Evolutionary conservation across 2,888 invertebrate species (phyloP), one percentile per base, ranked within the genome.

Genomic region (Calliopum simillimum): DNA sequence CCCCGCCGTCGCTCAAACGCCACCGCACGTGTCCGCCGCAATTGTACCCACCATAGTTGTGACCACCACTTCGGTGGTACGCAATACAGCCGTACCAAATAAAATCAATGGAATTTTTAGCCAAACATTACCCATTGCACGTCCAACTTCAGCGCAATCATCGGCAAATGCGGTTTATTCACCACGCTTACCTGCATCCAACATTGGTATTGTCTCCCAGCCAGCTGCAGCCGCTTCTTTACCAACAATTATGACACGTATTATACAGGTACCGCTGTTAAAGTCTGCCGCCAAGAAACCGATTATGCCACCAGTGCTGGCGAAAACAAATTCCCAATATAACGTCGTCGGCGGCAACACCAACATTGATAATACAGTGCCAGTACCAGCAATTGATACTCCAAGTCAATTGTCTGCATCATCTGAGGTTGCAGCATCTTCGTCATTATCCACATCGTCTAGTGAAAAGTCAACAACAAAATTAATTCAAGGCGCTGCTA

Each of bases 211-310:
- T 13, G 59, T 56, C 46, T 53, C 72, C 11, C 44, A 61, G 1
- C 64, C 72, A 23, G 70, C 68, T 25, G 58, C 69, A 43, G 68
- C 68, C 1, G 47, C 71, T 8, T 72, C 74, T 13, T 69, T 75
- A 25, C 75, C 78, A 59, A 77, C 78, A 56, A 79, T 83, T 41
- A 82, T 79, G 49, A 84, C 81, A 47, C 85, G 84, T 67, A 82
- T 84, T 66, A 85, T 84, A 74, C 83, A 84, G 81, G 85, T 82
- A 55, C 84, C 82, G 23, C 66, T 81, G 41, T 75, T 83, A 3
- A 84, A 72, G 85, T 87, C 88, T 55, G 87, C 88, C 6, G 88
- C 89, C 85, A 88, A 88, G 62, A 87, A 89, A 81, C 89, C 89
- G 43, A 88, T 89, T 13, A 84, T 89, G 76, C 82, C 85, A 56